phyloP scores from a whole-genome alignment of 2,797 vertebrate genomes.

The Leptatherina wallacei region DNA sequence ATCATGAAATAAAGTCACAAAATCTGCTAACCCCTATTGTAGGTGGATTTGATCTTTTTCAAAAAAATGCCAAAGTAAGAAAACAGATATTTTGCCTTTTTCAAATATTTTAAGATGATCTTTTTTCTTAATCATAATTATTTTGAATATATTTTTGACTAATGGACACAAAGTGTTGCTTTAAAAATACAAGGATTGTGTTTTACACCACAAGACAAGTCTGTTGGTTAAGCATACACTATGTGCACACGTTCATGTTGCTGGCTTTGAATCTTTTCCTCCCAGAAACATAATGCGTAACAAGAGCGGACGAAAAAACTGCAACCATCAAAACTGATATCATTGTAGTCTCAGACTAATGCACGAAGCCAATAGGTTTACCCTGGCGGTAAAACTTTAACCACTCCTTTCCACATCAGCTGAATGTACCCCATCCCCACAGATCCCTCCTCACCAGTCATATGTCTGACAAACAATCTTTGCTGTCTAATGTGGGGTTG shows the following conservation, averaged over 20 bases:
- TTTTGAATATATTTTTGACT: constrained; percentile 11
- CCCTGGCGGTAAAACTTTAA: constrained; percentile 20
- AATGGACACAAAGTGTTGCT: constrained; percentile 6
- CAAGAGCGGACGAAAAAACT: constrained; percentile 32
- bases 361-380: constrained; percentile 28
- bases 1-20: too few species aligned
- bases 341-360: constrained; percentile 24
- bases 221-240: constrained; percentile 22
- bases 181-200: constrained; percentile 47
- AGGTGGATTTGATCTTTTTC: too few species aligned
- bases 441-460: constrained; percentile 45
- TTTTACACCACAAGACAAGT: constrained; percentile 30
- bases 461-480: constrained; percentile 52
- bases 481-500: constrained; percentile 41
- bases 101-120: neutral
- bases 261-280: constrained; percentile 57
- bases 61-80: too few species aligned
- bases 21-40: too few species aligned
- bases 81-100: too few species aligned
- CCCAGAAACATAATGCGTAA: constrained; percentile 64
- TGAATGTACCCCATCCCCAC: constrained; percentile 51
- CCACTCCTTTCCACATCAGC: constrained; percentile 44
- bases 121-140: constrained; percentile 16
- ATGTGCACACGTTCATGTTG: constrained; percentile 29
- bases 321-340: constrained; percentile 33